These are phyloP conservation scores for Gobionotothen gibberifrons DNA, from an alignment of 2,797 vertebrate genomes.

Conservation along the genomic window DNA sequence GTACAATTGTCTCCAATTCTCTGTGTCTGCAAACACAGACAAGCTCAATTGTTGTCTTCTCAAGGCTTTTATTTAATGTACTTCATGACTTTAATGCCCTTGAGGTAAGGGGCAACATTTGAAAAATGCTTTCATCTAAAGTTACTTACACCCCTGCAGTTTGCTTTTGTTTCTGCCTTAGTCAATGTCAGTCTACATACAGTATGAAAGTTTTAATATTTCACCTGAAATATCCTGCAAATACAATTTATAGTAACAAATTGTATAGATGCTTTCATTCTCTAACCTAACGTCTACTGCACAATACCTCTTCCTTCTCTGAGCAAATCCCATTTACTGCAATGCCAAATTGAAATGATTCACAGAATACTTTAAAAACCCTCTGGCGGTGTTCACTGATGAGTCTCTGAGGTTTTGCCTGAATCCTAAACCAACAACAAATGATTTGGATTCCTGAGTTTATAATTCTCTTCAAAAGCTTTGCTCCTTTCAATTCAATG, in stretches of 20 bases:
- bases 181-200: background rate
- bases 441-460: constrained; percentile 2
- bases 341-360: constrained; percentile 1
- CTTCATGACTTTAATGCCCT: background rate
- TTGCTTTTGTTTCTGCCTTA: background rate
- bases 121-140: background rate
- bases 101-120: too few species aligned
- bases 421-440: background rate
- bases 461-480: constrained; percentile 17
- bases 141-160: background rate
- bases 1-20: background rate
- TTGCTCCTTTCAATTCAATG: constrained; percentile 9
- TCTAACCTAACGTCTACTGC: background rate
- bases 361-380: background rate
- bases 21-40: background rate
- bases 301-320: background rate
- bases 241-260: background rate
- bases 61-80: background rate
- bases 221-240: background rate
- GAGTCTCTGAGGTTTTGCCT: background rate
- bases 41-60: background rate
- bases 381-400: background rate
- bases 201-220: background rate
- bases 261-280: background rate
- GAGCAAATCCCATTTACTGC: background rate